Percentiles rank a stretch among this genome's conserved stretches.
phyloP scores from a whole-genome alignment of 2,888 invertebrate genomes.

The Papilio demoleus region DNA sequence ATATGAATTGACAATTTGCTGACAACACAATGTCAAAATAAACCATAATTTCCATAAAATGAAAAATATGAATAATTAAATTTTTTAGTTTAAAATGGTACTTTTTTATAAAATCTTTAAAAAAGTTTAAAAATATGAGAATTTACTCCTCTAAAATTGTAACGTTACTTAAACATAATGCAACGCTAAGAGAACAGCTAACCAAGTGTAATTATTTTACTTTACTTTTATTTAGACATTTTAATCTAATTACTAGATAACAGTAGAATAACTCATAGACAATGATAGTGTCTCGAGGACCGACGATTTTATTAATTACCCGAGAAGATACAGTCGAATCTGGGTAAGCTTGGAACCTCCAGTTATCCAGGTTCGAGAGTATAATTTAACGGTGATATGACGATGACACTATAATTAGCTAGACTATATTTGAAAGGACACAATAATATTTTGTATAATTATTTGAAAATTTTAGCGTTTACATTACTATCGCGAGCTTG shows the following conservation, averaged over 20 bases:
- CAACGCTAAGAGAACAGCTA: slow-evolving; percentile 21
- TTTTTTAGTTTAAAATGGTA: slow-evolving; percentile 41
- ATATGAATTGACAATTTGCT: neutral
- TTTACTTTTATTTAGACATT: neutral
- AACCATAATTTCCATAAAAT: neutral
- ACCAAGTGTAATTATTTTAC: slow-evolving; percentile 28
- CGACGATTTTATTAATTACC: too few species aligned
- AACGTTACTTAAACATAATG: slow-evolving; percentile 44
- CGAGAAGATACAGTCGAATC: too few species aligned
- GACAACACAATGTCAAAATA: slow-evolving; percentile 25
- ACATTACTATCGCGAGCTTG: slow-evolving; percentile 39
- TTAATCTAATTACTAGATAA: neutral
- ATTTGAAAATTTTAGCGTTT: slow-evolving; percentile 42
- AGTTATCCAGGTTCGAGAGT: too few species aligned
- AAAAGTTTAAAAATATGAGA: slow-evolving; percentile 66
- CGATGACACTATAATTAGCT: neutral
- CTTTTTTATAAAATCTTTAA: slow-evolving; percentile 47
- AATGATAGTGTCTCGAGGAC: too few species aligned
- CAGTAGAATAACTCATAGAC: too few species aligned
- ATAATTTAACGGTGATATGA: neutral
- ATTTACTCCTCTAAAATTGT: slow-evolving; percentile 57
- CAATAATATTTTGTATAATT: neutral
- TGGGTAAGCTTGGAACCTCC: too few species aligned
- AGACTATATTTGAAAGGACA: neutral
- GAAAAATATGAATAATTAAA: slow-evolving; percentile 20